Evolutionary conservation across 1,140 invertebrate genomes (phyloP).

Genomic region (Carposina sasakii): DNA sequence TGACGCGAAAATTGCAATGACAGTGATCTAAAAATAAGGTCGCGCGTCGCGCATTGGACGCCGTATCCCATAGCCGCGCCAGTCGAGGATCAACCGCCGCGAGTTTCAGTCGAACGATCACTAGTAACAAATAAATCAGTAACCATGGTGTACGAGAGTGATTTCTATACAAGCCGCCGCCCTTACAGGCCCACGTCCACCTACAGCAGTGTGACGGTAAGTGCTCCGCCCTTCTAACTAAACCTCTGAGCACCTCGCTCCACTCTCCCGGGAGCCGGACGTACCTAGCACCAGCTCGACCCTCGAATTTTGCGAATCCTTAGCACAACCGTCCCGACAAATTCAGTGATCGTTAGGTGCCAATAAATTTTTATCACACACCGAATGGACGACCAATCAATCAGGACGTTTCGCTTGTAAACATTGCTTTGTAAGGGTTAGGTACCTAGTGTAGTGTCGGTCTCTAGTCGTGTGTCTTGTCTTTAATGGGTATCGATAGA

Average conservation of each 20-base stretch:
- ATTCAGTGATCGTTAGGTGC: background rate
- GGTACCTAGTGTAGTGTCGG: background rate
- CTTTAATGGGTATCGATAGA: background rate
- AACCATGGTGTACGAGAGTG: slow-evolving; percentile 92
- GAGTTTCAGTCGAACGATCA: slow-evolving; percentile 62
- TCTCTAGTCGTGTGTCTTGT: background rate
- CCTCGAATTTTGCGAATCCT: slow-evolving; percentile 33
- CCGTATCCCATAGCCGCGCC: no score
- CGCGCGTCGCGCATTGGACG: slow-evolving; percentile 49
- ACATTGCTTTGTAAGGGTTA: slow-evolving; percentile 58
- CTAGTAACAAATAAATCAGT: no score
- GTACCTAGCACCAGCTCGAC: slow-evolving; percentile 61
- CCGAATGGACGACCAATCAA: slow-evolving; percentile 1
- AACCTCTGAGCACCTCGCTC: slow-evolving; percentile 36
- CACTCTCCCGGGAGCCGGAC: slow-evolving; percentile 7
- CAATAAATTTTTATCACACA: no score
- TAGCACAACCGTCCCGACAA: slow-evolving; percentile 15
- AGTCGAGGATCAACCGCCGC: slow-evolving; percentile 64
- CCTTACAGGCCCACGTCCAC: slow-evolving; percentile 80
- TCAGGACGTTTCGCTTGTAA: slow-evolving; percentile 40
- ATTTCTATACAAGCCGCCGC: slow-evolving; percentile 89
- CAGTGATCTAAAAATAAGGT: slow-evolving; percentile 68
- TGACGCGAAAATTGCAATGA: slow-evolving; percentile 71
- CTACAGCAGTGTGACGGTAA: slow-evolving; percentile 87
- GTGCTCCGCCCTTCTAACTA: slow-evolving; percentile 72